Conservation (phyloP, 2,888 invertebrate species). For the Caenorhabditis doughertyi region DNA sequence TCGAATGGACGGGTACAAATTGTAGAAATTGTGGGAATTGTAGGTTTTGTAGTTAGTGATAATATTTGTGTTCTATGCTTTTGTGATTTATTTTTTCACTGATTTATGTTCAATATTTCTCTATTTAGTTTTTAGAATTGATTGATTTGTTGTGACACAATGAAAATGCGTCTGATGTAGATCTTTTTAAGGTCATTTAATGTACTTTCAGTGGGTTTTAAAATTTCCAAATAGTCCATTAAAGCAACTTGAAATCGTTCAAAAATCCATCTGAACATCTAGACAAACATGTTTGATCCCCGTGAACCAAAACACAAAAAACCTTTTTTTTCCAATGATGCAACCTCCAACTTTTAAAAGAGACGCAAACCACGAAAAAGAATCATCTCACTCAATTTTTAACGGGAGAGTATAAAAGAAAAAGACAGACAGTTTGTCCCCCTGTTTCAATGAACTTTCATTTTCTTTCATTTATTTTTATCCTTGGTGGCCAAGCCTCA, state of each 20-base stretch:
- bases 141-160: too few species aligned
- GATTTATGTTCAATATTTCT: too few species aligned
- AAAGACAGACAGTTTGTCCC: neutral
- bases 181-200: too few species aligned
- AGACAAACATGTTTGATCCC: too few species aligned
- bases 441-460: conserved; percentile 20
- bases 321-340: neutral
- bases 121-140: too few species aligned
- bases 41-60: conserved; percentile 13
- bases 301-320: neutral
- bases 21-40: neutral
- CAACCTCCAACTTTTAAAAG: neutral
- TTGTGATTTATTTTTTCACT: too few species aligned
- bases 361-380: conserved; percentile 5
- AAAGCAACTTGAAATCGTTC: too few species aligned
- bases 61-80: too few species aligned
- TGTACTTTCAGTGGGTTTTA: too few species aligned
- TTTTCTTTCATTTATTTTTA: neutral
- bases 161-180: too few species aligned
- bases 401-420: conserved; percentile 16
- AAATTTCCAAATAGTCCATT: too few species aligned
- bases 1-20: neutral
- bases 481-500: neutral
- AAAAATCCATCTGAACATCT: too few species aligned
- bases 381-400: neutral